These are phyloP conservation scores for Sitta carolinensis DNA, from an alignment of 2,797 vertebrate species.

Conservation along the genomic window DNA sequence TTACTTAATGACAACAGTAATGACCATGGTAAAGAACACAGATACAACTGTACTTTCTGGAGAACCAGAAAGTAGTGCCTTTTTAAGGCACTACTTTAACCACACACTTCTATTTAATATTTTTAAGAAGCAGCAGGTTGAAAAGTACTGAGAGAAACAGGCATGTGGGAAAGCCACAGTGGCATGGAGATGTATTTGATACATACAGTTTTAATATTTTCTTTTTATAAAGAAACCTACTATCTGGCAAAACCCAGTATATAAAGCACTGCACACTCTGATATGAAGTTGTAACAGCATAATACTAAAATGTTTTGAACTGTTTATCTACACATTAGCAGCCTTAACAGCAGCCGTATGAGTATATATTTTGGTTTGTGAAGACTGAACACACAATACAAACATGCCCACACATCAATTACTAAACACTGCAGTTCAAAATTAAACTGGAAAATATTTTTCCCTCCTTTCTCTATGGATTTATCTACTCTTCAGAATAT, in stretches of 20 bases:
- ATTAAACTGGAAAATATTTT: neutral
- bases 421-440: neutral
- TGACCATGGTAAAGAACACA: neutral
- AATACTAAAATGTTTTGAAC: neutral
- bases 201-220: neutral
- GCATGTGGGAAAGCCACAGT: neutral
- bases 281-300: neutral
- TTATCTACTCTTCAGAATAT: neutral
- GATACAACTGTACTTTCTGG: neutral
- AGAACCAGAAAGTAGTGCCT: neutral
- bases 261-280: neutral
- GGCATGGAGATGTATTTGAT: neutral
- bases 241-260: neutral
- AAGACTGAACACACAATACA: neutral
- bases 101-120: neutral
- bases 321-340: neutral
- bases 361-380: neutral
- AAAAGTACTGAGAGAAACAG: neutral
- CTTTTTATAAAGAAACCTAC: neutral
- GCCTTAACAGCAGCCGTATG: neutral
- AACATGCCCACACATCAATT: neutral
- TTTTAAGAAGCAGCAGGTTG: neutral
- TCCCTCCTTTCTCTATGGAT: neutral
- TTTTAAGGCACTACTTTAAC: neutral
- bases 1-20: neutral